Evolutionary conservation across 1,140 invertebrate species (phyloP), one percentile per base, ranked within the genome.

Genomic region (Drosophila truncata): DNA sequence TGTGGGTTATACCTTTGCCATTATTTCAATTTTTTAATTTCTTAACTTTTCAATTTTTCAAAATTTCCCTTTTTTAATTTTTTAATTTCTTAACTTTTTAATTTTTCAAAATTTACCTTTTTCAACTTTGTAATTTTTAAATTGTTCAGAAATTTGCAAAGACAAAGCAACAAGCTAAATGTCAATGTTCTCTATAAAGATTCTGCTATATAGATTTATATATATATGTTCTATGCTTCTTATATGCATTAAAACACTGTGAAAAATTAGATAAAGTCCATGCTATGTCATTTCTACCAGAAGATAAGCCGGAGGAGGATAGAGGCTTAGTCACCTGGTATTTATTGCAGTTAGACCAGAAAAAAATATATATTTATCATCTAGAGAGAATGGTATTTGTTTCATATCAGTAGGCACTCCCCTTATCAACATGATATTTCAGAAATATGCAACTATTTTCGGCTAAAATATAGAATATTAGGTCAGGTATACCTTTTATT

Each of bases 351-450:
- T 50, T 35, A 9, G 18, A n/a, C 7, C 18, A 16, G 18, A 13
- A 13, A 20, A n/a, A n/a, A 16, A 20, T n/a, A 18, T 20, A 29
- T 20, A 47, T 16, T 31, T 39, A 25, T 35, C 33, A 55, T 37
- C 52, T 63, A 31, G 25, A 7, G 25, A 7, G 8, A 3, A 1
- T 18, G 62, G 16, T 42, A 42, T 64, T 64, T 60, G 3, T 14
- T 31, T n/a, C 35, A 64, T 59, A 64, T 59, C 27, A 59, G 14
- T 16, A 16, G 11, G 11, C 27, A 27, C 8, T 33, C 41, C 20
- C 20, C 63, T 46, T 62, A 46, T 46, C 58, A 66, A 66, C 58
- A 46, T 62, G 63, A 66, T 66, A 35, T 62, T 66, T 35, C 4
- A 20, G 23, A 61, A 61, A 62, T 65, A 35, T 35, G 2, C 23